Evolutionary conservation across 2,113 vertebrate species (phyloP), one percentile per base, ranked within the genome.

Genomic region (Emydura subglobosa): DNA sequence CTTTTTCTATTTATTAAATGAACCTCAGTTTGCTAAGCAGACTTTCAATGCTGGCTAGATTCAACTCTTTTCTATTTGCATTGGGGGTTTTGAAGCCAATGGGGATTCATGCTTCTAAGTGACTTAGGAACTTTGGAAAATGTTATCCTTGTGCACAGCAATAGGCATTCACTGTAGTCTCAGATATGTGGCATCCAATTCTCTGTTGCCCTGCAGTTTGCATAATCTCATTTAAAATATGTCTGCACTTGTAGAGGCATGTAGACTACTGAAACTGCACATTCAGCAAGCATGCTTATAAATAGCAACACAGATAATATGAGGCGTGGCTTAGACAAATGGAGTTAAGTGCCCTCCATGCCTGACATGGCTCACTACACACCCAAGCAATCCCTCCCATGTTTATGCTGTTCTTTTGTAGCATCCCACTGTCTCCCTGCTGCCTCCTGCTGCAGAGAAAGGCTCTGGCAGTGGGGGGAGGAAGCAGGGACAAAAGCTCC

Each of bases 161-260:
- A 34, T 59, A 88, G 24, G 72, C 39, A 91, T 50, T 7, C 47
- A 78, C 4, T 1, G 57, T 12, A 29, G 1, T 50, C 25, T 9
- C 85, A 94, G 25, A 80, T 50, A 65, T 10, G 19, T 0, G 1
- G 47, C 44, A 93, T 94, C 24, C 65, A 92, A 12, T 21, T 83
- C 44, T 81, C 42, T n/a, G 12, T 87, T 79, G 6, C 39, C 42
- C 24, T 50, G 84, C 80, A 86, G 74, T 94, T 78, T 90, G 86
- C 1, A 81, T 51, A 91, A 95, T 93, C 94, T 90, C 24, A 59
- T 94, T 95, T 79, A 95, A 72, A 72, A 72, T 72, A 39, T 5
- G n/a, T 39, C 34, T 72, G 65, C 19, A 11, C 65, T 39, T 72
- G 19, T 3, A 3, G 65, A 22, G n/a, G 65, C 5, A 2, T 39